Percentiles rank a stretch among this genome's conserved stretches.
phyloP scores from a whole-genome alignment of 2,113 vertebrate genomes.

The Hystrix brachyura region DNA sequence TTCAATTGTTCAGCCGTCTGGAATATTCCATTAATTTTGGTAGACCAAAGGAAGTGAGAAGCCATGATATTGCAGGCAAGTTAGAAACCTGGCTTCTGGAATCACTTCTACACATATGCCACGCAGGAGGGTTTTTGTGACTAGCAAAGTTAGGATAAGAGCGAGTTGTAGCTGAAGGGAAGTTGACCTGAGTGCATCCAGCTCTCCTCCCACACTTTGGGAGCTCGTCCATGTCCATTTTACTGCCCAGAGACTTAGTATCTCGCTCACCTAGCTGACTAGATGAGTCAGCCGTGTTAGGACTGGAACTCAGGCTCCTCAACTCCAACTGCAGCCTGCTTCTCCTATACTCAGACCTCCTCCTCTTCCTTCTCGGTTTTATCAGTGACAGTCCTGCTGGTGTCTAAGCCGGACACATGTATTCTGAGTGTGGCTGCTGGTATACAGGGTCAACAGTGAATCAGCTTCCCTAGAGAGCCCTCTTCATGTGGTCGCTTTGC shows the following conservation, averaged over 20 bases:
- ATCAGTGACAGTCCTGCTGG: background rate
- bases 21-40: background rate
- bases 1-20: background rate
- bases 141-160: background rate
- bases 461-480: background rate
- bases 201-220: background rate
- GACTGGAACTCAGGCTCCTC: background rate
- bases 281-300: background rate
- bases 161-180: background rate
- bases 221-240: background rate
- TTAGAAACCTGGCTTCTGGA: background rate
- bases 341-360: fast-evolving
- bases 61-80: background rate
- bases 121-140: background rate
- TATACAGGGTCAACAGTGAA: background rate
- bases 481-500: background rate
- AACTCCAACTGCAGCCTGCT: background rate
- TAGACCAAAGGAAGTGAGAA: background rate
- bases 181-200: fast-evolving
- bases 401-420: background rate
- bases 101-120: background rate
- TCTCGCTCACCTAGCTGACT: background rate
- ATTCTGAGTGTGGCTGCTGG: background rate
- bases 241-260: background rate
- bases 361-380: background rate